phyloP scores from a whole-genome alignment of 2,888 invertebrate genomes.

The Fragum fragum region DNA sequence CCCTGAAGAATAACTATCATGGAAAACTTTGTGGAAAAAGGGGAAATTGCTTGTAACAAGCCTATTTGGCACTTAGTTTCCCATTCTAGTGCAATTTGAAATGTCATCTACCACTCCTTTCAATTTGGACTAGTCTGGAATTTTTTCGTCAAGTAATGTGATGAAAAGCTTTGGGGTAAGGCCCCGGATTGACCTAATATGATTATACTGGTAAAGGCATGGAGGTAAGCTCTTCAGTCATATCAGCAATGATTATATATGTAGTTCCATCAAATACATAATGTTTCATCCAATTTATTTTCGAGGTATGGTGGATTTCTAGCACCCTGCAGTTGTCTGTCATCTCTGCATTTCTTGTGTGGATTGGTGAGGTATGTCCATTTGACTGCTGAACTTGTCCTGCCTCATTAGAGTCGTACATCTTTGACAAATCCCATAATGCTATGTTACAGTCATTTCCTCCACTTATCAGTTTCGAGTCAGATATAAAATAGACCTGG shows the following conservation, averaged over 20 bases:
- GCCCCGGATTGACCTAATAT: no score
- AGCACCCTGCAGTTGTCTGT: conserved; percentile 72
- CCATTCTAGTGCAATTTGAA: no score
- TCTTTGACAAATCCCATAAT: conserved; percentile 81
- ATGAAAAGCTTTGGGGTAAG: no score
- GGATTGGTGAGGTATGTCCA: conserved; percentile 68
- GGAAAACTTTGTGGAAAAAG: no score
- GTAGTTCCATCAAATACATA: conserved; percentile 63
- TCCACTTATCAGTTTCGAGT: conserved; percentile 78
- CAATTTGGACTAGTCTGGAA: no score
- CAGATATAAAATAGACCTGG: conserved; percentile 83
- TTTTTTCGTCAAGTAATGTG: no score
- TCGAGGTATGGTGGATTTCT: conserved; percentile 76
- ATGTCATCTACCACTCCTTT: no score
- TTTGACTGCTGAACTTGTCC: conserved; percentile 46
- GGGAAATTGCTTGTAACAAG: no score
- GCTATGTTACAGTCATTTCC: conserved; percentile 82
- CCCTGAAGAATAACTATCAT: no score
- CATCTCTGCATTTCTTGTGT: conserved; percentile 69
- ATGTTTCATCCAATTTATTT: conserved; percentile 84
- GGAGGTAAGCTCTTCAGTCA: conserved; percentile 76
- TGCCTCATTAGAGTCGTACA: conserved; percentile 54
- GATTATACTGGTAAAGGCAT: conserved; percentile 55
- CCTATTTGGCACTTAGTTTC: no score
- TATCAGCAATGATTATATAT: conserved; percentile 82